These are phyloP conservation scores for Thereva unica DNA, from an alignment of 2,888 invertebrate species.

Conservation along the genomic window DNA sequence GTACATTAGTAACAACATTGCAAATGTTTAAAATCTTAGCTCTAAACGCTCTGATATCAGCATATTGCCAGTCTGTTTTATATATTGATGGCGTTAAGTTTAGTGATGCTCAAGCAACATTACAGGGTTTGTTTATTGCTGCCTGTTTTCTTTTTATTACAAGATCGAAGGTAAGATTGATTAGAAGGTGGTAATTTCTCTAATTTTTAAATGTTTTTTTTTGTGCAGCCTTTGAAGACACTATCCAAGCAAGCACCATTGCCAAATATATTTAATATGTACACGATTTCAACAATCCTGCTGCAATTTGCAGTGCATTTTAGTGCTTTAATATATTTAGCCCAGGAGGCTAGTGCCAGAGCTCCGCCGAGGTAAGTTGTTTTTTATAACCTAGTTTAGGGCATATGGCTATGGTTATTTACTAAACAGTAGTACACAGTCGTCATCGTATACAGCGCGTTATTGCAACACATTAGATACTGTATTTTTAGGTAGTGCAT, in stretches of 20 bases:
- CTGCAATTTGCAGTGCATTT: conserved; percentile 96
- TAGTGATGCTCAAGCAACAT: conserved; percentile 95
- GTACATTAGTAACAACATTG: conserved; percentile 96
- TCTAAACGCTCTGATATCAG: conserved; percentile 93
- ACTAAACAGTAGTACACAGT: too few species aligned
- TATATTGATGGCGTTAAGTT: conserved; percentile 98
- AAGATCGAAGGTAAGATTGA: conserved; percentile 79
- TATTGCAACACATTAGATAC: too few species aligned
- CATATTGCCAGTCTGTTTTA: conserved; percentile 97
- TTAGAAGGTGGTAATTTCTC: background rate
- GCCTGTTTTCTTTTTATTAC: conserved; percentile 98
- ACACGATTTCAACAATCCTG: conserved; percentile 94
- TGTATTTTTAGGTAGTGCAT: too few species aligned
- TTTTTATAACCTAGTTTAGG: background rate
- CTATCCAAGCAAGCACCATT: conserved; percentile 93
- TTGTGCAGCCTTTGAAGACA: conserved; percentile 80
- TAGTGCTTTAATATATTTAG: conserved; percentile 84
- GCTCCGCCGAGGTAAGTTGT: conserved; percentile 68
- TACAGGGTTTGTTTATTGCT: conserved; percentile 93
- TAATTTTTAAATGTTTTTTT: background rate
- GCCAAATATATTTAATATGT: conserved; percentile 97
- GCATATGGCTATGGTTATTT: too few species aligned
- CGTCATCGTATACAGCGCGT: too few species aligned
- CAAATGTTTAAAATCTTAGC: conserved; percentile 99
- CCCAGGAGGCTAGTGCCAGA: conserved; percentile 74